Evolutionary conservation across 2,797 vertebrate genomes (phyloP).

Genomic region (Sus cebifrons): DNA sequence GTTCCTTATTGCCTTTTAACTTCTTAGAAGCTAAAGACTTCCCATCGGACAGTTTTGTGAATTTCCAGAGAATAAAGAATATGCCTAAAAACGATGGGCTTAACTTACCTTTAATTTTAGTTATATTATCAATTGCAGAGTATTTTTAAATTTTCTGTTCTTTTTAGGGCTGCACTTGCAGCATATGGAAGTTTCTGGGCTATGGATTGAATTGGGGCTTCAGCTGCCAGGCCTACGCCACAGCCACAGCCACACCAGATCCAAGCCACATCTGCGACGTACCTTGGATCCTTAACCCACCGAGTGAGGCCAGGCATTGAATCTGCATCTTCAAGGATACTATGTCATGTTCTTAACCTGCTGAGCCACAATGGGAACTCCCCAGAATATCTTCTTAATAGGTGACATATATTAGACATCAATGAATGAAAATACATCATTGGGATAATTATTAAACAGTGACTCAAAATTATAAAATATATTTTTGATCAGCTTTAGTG

Average conservation of each 20-base stretch:
- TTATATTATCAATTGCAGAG: neutral
- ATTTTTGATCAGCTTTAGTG: neutral
- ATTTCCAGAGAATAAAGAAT: conserved; percentile 37
- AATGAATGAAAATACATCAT: neutral
- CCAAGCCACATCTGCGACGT: too few relatives aligned
- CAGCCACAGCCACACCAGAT: too few relatives aligned
- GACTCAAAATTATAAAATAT: neutral
- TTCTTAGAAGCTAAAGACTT: neutral
- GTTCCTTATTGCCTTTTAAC: neutral
- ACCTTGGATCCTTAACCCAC: too few relatives aligned
- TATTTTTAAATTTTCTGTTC: too few relatives aligned
- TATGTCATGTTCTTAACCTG: too few relatives aligned
- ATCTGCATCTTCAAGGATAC: too few relatives aligned
- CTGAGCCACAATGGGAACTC: too few relatives aligned
- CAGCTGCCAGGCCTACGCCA: too few relatives aligned
- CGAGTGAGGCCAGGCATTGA: too few relatives aligned
- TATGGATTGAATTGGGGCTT: too few relatives aligned
- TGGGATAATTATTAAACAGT: neutral
- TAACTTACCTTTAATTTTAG: neutral
- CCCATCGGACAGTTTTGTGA: neutral
- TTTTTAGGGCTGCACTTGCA: too few relatives aligned
- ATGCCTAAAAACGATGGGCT: neutral
- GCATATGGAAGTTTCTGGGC: too few relatives aligned
- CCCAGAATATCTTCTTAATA: neutral
- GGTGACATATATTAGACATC: neutral